Base-by-base conservation (phyloP, 37 sponge, comb jelly and placozoan genomes). In the Geodia barretti region DNA sequence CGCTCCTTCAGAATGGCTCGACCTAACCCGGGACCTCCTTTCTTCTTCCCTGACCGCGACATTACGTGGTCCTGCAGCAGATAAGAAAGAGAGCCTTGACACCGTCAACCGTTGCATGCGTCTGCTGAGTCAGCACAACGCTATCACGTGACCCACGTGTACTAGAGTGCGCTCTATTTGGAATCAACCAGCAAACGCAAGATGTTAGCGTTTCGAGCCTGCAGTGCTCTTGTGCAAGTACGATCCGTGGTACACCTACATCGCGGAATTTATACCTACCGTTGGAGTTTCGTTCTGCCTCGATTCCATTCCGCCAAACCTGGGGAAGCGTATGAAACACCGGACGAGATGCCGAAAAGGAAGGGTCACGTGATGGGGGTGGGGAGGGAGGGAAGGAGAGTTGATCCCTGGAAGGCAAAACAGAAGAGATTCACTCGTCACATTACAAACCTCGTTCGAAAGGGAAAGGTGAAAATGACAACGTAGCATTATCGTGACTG, bases 391-490 rank as follows among this genome's bases (percentile, higher is more conserved):
- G 39, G 21, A 37, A 38, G 8, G 5, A 43, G 7, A 47, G 7
- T 47, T 14, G 54, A 43, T 30, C 54, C 37, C 1, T 66, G 37
- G 82, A 70, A 81, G 39, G 38, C 80, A 30, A 81, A 77, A 70
- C 82, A 72, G 69, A 39, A 38, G 35, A 29, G 77, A 14, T 81
- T 65, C 39, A 70, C 60, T 7, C 37, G 62, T 23, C 76, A 87
- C 68, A 62, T 87, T 1, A 3, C 60, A 25, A 75, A 76, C 54
- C 58, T 87, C 33, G 39, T 77, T 7, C 75, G 65, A 54, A 87
- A 81, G 54, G 81, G 71, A 3, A 65, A 77, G 77, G 77, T n/a
- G n/a, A n/a, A n/a, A n/a, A n/a, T n/a, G n/a, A n/a, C n/a, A n/a
- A n/a, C n/a, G n/a, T n/a, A n/a, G n/a, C n/a, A n/a, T n/a, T n/a